Conservation (phyloP, 35 echinoderm and acorn worm genomes). For the Lytechinus pictus region DNA sequence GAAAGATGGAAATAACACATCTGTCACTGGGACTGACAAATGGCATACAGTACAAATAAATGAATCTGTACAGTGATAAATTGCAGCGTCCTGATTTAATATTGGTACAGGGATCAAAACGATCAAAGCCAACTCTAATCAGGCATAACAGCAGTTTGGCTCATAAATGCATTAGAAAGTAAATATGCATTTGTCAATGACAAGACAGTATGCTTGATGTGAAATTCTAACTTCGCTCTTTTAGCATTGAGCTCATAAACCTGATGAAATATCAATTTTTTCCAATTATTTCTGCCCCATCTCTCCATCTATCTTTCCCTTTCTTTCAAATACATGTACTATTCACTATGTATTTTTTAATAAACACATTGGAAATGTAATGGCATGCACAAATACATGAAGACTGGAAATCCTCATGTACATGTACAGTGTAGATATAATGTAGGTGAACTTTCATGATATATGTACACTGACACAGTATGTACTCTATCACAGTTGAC, state of each 20-base stretch:
- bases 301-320: neutral
- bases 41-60: conserved; percentile 19
- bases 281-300: no score
- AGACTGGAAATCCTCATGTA: no score
- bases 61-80: neutral
- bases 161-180: neutral
- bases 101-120: neutral
- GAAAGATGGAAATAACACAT: conserved; percentile 12
- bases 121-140: neutral
- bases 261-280: neutral
- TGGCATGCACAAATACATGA: no score
- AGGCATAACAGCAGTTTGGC: conserved; percentile 1
- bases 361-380: no score
- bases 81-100: neutral
- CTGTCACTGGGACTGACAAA: neutral
- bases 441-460: no score
- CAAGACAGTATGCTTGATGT: neutral
- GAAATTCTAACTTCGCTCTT: neutral
- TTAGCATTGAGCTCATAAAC: neutral
- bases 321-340: neutral
- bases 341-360: neutral
- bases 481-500: no score
- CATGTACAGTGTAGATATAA: no score
- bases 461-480: no score
- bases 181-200: neutral